These are phyloP conservation scores for Drosophila anomelani DNA, from an alignment of 2,888 invertebrate species.

Conservation along the genomic window DNA sequence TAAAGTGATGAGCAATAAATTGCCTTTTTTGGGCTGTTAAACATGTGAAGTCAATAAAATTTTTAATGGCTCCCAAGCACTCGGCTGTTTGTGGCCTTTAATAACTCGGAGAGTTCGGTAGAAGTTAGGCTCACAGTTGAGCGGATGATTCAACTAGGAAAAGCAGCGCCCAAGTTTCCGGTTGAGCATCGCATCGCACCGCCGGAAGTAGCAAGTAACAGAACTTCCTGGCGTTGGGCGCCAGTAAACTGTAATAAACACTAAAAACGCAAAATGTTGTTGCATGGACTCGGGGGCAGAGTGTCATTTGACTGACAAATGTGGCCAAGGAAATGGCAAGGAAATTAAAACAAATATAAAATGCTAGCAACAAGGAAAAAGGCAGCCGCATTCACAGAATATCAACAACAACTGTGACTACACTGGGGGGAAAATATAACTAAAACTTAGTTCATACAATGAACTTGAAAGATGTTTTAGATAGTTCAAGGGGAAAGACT, in stretches of 20 bases:
- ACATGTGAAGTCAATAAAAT: slow-evolving; percentile 65
- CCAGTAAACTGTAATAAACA: slow-evolving; percentile 76
- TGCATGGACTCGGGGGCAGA: slow-evolving; percentile 56
- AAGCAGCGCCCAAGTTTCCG: slow-evolving; percentile 58
- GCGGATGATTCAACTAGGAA: slow-evolving; percentile 35
- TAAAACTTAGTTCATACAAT: not conserved
- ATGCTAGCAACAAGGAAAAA: slow-evolving; percentile 59
- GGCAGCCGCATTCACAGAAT: slow-evolving; percentile 10
- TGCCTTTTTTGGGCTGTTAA: slow-evolving; percentile 30
- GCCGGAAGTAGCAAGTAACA: slow-evolving; percentile 77
- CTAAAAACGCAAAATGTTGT: slow-evolving; percentile 63
- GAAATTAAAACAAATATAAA: slow-evolving; percentile 80
- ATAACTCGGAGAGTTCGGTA: slow-evolving; percentile 32
- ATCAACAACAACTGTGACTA: slow-evolving; percentile 18
- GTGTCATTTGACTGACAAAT: slow-evolving; percentile 75
- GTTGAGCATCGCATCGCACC: slow-evolving; percentile 24
- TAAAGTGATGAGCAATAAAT: slow-evolving; percentile 49
- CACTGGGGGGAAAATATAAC: slow-evolving; percentile 8
- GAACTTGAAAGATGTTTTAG: not conserved
- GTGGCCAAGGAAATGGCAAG: slow-evolving; percentile 76
- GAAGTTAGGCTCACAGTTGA: slow-evolving; percentile 23
- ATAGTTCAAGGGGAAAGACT: too few species aligned
- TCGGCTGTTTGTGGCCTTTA: slow-evolving; percentile 30
- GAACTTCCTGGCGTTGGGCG: slow-evolving; percentile 65
- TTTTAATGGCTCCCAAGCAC: slow-evolving; percentile 49